Evolutionary conservation across 2,888 invertebrate species (phyloP).

Genomic region (Rotaria socialis): DNA sequence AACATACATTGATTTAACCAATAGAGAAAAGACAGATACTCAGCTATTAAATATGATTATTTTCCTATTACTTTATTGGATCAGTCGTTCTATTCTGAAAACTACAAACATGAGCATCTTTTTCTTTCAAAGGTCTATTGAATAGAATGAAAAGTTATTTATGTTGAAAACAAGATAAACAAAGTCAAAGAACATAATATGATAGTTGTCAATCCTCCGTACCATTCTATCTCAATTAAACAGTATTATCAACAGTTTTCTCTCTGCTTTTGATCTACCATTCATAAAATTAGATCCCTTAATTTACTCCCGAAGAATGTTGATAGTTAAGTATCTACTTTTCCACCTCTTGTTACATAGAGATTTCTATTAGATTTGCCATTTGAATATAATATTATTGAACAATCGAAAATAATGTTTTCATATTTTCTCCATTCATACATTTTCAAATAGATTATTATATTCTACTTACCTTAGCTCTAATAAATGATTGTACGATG

Average conservation of each 20-base stretch:
- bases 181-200: background rate
- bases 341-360: background rate
- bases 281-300: background rate
- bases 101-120: too few species aligned
- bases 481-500: too few species aligned
- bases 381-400: too few species aligned
- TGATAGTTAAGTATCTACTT: background rate
- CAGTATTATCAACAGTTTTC: background rate
- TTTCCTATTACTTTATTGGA: background rate
- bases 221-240: background rate
- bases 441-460: too few species aligned
- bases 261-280: background rate
- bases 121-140: background rate
- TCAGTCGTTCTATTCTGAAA: too few species aligned
- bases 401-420: background rate
- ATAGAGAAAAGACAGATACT: background rate
- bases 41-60: background rate
- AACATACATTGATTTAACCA: background rate
- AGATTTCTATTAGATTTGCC: background rate
- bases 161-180: background rate
- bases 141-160: background rate
- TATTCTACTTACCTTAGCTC: too few species aligned
- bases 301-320: background rate
- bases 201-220: background rate
- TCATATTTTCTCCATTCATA: background rate